Conservation (phyloP, 2,888 invertebrate species). For the Dorcus hopei region DNA sequence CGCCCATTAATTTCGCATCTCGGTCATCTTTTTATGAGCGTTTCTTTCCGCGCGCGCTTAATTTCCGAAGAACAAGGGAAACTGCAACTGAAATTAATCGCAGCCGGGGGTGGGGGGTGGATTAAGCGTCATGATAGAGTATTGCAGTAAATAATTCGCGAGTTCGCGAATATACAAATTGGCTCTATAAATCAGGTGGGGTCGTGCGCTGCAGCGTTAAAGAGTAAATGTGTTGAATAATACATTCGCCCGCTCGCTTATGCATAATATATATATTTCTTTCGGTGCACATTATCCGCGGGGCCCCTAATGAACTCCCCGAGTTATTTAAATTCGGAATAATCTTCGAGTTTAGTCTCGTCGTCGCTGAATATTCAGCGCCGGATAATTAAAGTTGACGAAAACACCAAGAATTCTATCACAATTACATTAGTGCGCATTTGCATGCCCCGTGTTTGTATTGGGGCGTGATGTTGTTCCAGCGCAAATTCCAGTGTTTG, state of each 20-base stretch:
- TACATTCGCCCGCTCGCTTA: background rate
- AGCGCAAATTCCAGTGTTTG: conserved; percentile 21
- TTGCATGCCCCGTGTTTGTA: conserved; percentile 23
- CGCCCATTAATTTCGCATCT: background rate
- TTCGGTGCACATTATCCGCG: background rate
- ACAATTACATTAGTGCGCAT: conserved; percentile 25
- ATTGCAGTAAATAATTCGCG: background rate
- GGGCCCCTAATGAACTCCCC: conserved; percentile 6
- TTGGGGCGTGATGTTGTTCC: conserved; percentile 19
- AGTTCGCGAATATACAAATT: background rate
- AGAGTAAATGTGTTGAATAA: background rate
- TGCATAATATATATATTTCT: conserved; percentile 1
- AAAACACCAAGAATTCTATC: conserved; percentile 27
- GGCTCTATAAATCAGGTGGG: background rate
- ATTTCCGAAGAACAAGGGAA: too few relatives aligned
- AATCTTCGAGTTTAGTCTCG: conserved; percentile 11
- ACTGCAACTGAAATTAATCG: too few relatives aligned
- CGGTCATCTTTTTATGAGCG: background rate
- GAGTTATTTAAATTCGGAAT: conserved; percentile 18
- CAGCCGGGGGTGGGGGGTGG: too few relatives aligned
- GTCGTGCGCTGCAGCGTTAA: background rate
- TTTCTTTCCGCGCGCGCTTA: too few relatives aligned
- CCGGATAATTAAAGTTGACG: conserved; percentile 19
- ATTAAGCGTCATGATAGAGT: too few relatives aligned
- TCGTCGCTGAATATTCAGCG: conserved; percentile 26